Base-by-base conservation (phyloP, 1,140 invertebrate species). In the Penaeus chinensis region DNA sequence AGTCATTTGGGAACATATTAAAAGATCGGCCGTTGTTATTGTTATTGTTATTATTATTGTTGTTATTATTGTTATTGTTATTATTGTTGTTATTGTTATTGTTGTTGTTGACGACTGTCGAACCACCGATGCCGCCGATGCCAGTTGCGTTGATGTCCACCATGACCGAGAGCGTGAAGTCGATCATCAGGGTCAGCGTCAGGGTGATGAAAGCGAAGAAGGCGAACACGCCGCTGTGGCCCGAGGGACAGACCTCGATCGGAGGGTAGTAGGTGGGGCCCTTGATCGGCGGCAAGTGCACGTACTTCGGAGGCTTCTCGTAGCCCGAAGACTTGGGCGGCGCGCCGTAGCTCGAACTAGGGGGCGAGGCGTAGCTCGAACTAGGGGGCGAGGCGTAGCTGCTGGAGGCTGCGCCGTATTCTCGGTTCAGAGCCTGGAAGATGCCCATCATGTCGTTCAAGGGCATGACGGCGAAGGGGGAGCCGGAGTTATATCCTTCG, bases 31-130 rank as follows among this genome's bases (percentile, higher is more conserved):
- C 81, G 37, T 66, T 84, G 84, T 88, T 83, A 63, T 86, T 86
- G 63, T 86, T 86, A 47, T 74, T 84, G n/a, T 86, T 86, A 27
- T 89, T 89, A 62, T 89, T 89, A 69, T 89, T 83, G 19, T 83
- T 89, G 24, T 89, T 89, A 37, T 85, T 85, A 24, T 89, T 84
- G 47, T 88, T 84, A 60, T 89, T 89, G 22, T 89, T 89, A 47
- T 89, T 89, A 47, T 88, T 88, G 42, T 89, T 89, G 61, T 89
- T 89, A 16, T 89, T 89, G 42, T 89, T 89, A 65, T 89, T 89
- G 27, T 89, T 89, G n/a, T 89, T 84, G 32, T 89, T 89, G 27
- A 82, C 83, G 80, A 63, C 65, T 32, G 71, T 82, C n/a, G 60
- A 63, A 10, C 24, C 61, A 22, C 71, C 63, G 19, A 71, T 76